These are phyloP conservation scores for Prosapia bicincta DNA, from an alignment of 2,888 invertebrate genomes.

Conservation along the genomic window DNA sequence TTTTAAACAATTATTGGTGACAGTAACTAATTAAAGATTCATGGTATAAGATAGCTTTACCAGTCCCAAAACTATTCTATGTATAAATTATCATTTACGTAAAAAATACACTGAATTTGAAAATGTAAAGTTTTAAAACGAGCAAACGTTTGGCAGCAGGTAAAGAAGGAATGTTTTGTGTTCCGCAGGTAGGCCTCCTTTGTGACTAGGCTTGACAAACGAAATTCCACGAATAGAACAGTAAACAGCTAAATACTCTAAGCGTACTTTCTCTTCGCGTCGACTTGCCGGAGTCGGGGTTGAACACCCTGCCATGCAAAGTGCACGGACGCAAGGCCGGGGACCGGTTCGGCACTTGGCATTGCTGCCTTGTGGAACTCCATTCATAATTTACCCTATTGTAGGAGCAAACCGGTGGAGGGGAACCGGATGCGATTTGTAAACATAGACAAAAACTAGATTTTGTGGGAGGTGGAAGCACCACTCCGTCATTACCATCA, in stretches of 20 bases:
- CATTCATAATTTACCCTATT: not conserved
- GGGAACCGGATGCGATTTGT: conserved; percentile 8
- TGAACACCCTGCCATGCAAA: not conserved
- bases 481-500: not conserved
- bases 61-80: too few relatives aligned
- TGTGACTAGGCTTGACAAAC: not conserved
- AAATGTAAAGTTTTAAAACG: too few relatives aligned
- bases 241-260: not conserved
- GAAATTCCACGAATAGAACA: not conserved
- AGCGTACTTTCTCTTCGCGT: not conserved
- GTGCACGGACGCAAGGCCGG: not conserved
- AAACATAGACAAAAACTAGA: conserved; percentile 32
- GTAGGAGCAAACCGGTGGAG: not conserved
- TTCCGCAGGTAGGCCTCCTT: not conserved
- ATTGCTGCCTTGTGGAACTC: not conserved
- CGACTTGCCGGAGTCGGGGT: not conserved
- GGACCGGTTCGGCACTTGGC: not conserved
- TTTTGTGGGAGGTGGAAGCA: conserved; percentile 8
- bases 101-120: too few relatives aligned
- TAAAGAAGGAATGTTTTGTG: too few relatives aligned
- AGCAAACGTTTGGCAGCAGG: too few relatives aligned
- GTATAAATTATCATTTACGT: too few relatives aligned
- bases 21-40: too few relatives aligned
- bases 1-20: too few relatives aligned
- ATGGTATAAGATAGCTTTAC: too few relatives aligned